phyloP scores from a whole-genome alignment of 53 echinoderm and acorn worm genomes.

The Patiria pectinifera region DNA sequence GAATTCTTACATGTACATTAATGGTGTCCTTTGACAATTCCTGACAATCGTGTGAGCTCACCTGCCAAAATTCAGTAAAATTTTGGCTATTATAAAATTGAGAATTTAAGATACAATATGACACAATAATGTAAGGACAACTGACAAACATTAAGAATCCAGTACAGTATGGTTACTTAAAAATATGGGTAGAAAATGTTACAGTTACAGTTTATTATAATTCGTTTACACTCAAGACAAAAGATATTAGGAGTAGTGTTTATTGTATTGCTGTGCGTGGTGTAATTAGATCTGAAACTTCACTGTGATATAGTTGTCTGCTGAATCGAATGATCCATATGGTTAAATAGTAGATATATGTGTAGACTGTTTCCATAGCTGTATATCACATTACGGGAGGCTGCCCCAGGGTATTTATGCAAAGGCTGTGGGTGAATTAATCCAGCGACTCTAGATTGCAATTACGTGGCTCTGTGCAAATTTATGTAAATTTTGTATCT shows the following conservation, averaged over 20 bases:
- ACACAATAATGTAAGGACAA: no score
- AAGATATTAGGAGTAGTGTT: background rate
- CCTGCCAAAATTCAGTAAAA: no score
- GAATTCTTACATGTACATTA: background rate
- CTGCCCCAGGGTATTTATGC: background rate
- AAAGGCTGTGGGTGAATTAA: background rate
- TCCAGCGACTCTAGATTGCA: background rate
- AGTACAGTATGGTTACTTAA: no score
- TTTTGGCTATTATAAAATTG: background rate
- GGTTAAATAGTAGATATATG: background rate
- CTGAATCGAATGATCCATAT: conserved; percentile 23
- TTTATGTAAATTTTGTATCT: background rate
- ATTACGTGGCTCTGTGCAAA: background rate
- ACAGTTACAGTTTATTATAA: background rate
- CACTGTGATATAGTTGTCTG: background rate
- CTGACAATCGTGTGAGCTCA: no score
- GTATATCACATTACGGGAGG: background rate
- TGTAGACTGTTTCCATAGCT: background rate
- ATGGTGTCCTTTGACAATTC: background rate
- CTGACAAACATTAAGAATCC: no score
- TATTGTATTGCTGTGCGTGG: background rate
- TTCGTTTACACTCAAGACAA: background rate
- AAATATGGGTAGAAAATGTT: background rate
- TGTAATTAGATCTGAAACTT: conserved; percentile 22
- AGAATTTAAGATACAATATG: background rate